Evolutionary conservation across 2,888 invertebrate genomes (phyloP), one percentile per base, ranked within the genome.

Genomic region (Oscheius sp.): DNA sequence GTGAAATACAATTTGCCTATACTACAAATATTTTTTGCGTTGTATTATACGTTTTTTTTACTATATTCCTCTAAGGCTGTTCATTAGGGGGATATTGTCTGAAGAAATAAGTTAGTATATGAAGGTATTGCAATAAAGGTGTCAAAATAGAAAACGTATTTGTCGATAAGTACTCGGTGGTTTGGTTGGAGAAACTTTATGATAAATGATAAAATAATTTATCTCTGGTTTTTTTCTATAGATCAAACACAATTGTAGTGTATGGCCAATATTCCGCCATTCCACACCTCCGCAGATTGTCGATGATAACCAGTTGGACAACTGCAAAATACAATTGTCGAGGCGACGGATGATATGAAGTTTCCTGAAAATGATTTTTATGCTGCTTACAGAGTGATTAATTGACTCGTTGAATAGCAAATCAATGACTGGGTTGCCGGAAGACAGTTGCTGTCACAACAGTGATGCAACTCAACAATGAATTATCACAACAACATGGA

Each of bases 161-260:
- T n/a, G n/a, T n/a, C n/a, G n/a, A n/a, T n/a, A n/a, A n/a, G n/a
- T n/a, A n/a, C n/a, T n/a, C n/a, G n/a, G n/a, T n/a, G n/a, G n/a
- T n/a, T n/a, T n/a, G n/a, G n/a, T n/a, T n/a, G n/a, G n/a, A n/a
- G n/a, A n/a, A n/a, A n/a, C n/a, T n/a, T n/a, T n/a, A n/a, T n/a
- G n/a, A n/a, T n/a, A n/a, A n/a, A n/a, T n/a, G n/a, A n/a, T n/a
- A n/a, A n/a, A 54, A 32, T 32, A 33, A 54, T 54, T 54, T 28
- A 54, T 54, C 54, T 54, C 20, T 33, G 26, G 4, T 24, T 9
- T 6, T 47, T 22, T 47, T 47, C 17, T n/a, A n/a, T n/a, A 14
- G 56, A 36, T 56, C 9, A 59, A 5, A 62, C 36, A 65, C 65
- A 65, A 32, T 51, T 65, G 54, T 65, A 65, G n/a, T 65, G 47